A percentile compares a stretch with the other conserved stretches of the same genome.
Evolutionary conservation across 37 sponge, comb jelly and placozoan genomes (phyloP).

Genomic region (Hormiphora californensis): DNA sequence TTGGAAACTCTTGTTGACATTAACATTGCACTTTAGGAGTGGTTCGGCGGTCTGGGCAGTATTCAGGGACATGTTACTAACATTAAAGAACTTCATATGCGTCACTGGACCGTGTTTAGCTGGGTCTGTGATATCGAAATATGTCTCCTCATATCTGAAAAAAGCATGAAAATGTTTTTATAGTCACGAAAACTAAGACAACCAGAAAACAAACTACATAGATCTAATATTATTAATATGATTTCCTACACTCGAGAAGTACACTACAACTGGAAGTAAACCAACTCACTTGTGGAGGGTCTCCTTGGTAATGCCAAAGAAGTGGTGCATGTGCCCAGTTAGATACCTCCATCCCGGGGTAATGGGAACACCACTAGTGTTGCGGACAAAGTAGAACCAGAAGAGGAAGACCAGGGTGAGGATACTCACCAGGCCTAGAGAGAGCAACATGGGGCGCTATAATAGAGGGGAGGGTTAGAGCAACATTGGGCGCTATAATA

Average conservation of each 20-base stretch:
- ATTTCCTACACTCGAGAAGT: neutral
- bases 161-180: too few relatives aligned
- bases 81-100: constrained; percentile 17
- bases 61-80: neutral
- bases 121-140: constrained; percentile 29
- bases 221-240: too few relatives aligned
- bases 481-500: too few relatives aligned
- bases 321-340: constrained; percentile 36
- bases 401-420: neutral
- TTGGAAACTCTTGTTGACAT: constrained; percentile 39
- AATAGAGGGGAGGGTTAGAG: too few relatives aligned
- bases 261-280: neutral
- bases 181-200: too few relatives aligned
- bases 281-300: neutral
- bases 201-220: too few relatives aligned
- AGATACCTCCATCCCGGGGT: constrained; percentile 1
- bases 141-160: constrained; percentile 22
- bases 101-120: neutral
- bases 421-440: neutral
- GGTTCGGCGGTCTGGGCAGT: neutral
- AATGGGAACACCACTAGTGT: constrained; percentile 13
- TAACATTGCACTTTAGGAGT: neutral
- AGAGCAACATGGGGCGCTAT: constrained; percentile 30
- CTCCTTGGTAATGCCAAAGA: neutral
- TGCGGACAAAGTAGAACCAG: constrained; percentile 43